Evolutionary conservation across 2,888 invertebrate species (phyloP).

Genomic region (Napeogenes inachia): DNA sequence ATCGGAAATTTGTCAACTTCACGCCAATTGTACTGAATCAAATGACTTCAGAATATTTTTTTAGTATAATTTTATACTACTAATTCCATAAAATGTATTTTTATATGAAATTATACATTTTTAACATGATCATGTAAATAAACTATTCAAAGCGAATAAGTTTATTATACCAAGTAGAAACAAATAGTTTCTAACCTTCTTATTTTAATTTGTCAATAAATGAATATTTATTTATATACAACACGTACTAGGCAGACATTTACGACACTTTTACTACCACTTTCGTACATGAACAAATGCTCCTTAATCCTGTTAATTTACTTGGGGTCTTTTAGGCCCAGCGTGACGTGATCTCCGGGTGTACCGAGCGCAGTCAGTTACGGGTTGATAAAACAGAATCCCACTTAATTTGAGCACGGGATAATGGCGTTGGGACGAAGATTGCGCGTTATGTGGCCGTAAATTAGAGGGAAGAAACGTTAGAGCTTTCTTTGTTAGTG

Average conservation of each 20-base stretch:
- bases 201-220: no score
- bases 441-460: slow-evolving; percentile 54
- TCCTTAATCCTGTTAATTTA: slow-evolving; percentile 19
- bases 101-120: no score
- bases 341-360: slow-evolving; percentile 25
- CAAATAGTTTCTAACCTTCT: no score
- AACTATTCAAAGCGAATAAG: no score
- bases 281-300: slow-evolving; percentile 4
- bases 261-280: neutral
- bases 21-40: slow-evolving; percentile 18
- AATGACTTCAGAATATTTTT: slow-evolving; percentile 15
- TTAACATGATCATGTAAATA: no score
- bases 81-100: neutral
- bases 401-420: slow-evolving; percentile 50
- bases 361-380: slow-evolving; percentile 31
- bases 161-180: no score
- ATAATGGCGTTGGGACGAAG: slow-evolving; percentile 52
- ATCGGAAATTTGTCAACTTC: slow-evolving; percentile 19
- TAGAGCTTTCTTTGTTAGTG: slow-evolving; percentile 10
- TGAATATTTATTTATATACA: neutral
- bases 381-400: slow-evolving; percentile 49
- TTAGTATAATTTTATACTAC: slow-evolving; percentile 8
- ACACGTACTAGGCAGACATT: neutral
- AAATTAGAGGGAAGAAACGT: slow-evolving; percentile 40
- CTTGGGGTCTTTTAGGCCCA: slow-evolving; percentile 20